A percentile compares a stretch with the other conserved stretches of the same genome.
These are phyloP conservation scores for Microplitis manilae DNA, from an alignment of 2,888 invertebrate species.

Conservation along the genomic window DNA sequence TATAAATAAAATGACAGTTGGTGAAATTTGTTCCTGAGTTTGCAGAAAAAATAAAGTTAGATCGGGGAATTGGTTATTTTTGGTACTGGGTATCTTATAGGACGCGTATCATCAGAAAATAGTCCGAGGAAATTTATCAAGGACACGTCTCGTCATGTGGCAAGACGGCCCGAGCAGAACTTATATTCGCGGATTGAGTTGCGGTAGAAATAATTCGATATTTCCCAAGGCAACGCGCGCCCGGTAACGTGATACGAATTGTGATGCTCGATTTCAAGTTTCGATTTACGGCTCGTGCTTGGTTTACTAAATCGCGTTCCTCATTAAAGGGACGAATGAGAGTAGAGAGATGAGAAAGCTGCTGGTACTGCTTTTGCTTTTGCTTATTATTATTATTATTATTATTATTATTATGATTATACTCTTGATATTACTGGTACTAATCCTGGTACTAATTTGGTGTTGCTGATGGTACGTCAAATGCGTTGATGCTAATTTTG, in stretches of 20 bases:
- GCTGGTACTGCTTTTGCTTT: background rate
- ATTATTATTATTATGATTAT: too few species aligned
- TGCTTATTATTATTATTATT: too few species aligned
- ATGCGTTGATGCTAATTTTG: too few species aligned
- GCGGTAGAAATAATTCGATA: conserved; percentile 43
- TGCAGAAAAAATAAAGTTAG: background rate
- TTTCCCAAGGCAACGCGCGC: conserved; percentile 40
- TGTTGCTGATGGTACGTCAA: too few species aligned
- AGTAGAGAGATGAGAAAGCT: conserved; percentile 12
- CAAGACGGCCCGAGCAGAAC: conserved; percentile 15
- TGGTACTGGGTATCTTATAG: too few species aligned
- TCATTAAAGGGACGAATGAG: conserved; percentile 41
- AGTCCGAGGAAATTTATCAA: conserved; percentile 34
- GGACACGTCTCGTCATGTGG: conserved; percentile 34
- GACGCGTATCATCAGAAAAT: conserved; percentile 20
- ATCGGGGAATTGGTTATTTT: background rate
- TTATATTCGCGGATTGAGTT: conserved; percentile 38
- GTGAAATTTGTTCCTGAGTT: background rate
- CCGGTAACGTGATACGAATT: conserved; percentile 44
- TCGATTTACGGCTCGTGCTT: conserved; percentile 44
- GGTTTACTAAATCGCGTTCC: conserved; percentile 38
- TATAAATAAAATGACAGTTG: background rate
- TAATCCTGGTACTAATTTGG: too few species aligned
- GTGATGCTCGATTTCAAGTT: conserved; percentile 44
- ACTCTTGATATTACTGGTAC: too few species aligned